Base-by-base conservation (phyloP, 1,140 invertebrate genomes). In the Zophobas atratus region DNA sequence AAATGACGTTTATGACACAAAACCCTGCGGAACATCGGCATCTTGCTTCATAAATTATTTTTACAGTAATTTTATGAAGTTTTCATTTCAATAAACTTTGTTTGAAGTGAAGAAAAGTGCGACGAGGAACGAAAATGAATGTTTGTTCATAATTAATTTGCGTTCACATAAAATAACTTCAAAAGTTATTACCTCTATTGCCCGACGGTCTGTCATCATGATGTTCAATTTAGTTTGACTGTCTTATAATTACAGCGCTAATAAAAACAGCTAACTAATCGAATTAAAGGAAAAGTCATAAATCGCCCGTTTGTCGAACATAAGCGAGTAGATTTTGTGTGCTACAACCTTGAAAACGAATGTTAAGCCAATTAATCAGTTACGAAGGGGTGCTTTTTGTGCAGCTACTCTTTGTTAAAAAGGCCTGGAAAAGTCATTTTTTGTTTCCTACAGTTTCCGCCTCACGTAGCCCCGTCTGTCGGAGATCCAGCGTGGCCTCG, bases 1-100 rank as follows among this genome's bases (percentile, higher is more conserved):
- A 60, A 60, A 36, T 60, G 35, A 60, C 56, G 8, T 60, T 60
- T 60, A 60, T 35, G 56, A 60, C 34, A 60, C 56, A 60, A 60
- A 60, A 33, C 35, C 35, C 4, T 60, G 4, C 32, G 35, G 38
- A 60, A 60, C 0, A 36, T 32, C 38, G 35, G 6, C 36, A 39
- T 60, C 35, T 6, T 20, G 8, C 8, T 20, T 60, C 56, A 36
- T 60, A 60, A 60, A 60, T 60, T 60, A 60, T 60, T 60, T 60
- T 60, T 36, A 60, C 56, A 36, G 56, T 36, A n/a, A 2, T 32
- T 60, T 60, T 8, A 60, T 38, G 5, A 60, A 60, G 56, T 36
- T 60, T 60, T 60, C 33, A 60, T 60, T 60, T 60, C 33, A 36
- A 8, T 35, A 46, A 46, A 46, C 3, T 46, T 8, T 46, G 43